These are phyloP conservation scores for Labrus mixtus DNA, from an alignment of 2,113 vertebrate genomes.

Conservation along the genomic window DNA sequence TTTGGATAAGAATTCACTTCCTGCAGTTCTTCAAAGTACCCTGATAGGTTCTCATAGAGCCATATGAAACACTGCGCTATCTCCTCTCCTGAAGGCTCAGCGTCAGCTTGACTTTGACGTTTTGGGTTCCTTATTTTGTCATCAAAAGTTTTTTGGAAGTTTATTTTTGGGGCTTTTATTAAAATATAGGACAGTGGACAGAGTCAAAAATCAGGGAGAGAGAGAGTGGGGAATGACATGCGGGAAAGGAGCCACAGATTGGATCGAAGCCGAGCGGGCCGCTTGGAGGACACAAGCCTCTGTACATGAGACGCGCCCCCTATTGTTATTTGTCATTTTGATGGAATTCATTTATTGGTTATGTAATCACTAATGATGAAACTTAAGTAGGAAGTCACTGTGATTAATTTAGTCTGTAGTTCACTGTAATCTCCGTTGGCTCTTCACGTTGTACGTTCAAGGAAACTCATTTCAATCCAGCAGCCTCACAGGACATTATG, in stretches of 20 bases:
- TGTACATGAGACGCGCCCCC: no score
- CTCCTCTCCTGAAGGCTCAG: neutral
- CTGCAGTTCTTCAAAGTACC: no score
- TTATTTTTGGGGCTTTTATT: no score
- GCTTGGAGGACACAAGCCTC: no score
- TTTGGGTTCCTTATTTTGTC: neutral
- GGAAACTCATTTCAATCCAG: slow-evolving; percentile 9
- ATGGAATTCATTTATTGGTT: neutral
- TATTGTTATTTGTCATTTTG: no score
- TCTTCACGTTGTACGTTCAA: neutral
- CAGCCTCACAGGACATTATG: neutral
- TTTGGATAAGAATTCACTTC: no score
- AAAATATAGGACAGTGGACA: no score
- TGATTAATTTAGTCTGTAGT: slow-evolving; percentile 2
- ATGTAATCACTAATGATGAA: neutral
- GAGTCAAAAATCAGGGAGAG: no score
- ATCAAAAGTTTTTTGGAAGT: neutral
- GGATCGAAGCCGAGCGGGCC: no score
- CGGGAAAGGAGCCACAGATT: no score
- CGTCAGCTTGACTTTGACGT: neutral
- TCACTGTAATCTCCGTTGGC: neutral
- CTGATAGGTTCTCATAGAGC: no score
- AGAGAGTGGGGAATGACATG: no score
- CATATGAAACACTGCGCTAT: neutral
- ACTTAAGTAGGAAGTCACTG: neutral